Evolutionary conservation across 2,797 vertebrate genomes (phyloP), one percentile per base, ranked within the genome.

Genomic region (Discoglossus pictus): DNA sequence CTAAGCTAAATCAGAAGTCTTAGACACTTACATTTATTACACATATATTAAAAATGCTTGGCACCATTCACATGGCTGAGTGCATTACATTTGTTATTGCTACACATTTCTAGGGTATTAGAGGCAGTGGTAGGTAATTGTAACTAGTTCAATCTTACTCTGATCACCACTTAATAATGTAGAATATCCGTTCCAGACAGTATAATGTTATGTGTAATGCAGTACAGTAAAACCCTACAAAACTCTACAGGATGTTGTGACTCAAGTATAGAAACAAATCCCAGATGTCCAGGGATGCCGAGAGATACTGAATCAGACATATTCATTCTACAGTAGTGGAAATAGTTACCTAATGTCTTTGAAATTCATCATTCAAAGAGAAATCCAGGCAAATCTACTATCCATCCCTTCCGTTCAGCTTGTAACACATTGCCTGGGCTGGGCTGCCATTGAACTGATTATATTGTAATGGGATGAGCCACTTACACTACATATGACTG

Each of bases 241-340:
- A 18, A 18, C 36, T 21, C 7, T 42, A 42, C 15, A 31, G 46
- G 55, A 67, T 51, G 56, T 34, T 50, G 58, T 67, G 65, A 60
- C 54, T 52, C 54, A 60, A 42, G 31, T 51, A 39, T 10, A 51
- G 55, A 42, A 51, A 51, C 54, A 51, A 42, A 67, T 50, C 44
- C 35, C 62, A 65, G 52, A 54, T 66, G 52, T 56, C n/a, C 35
- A 18, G n/a, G 6, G 17, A 9, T 51, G 34, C 25, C 7, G 24
- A 53, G 50, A 12, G 27, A 35, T 34, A 10, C 27, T 10, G 9
- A 18, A 34, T 35, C n/a, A 53, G 50, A 35, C 44, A 24, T 12
- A 20, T 21, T 12, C 10, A 18, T 2, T 21, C 20, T 25, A 25
- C 46, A 25, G 23, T 50, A 50, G 46, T 50, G 46, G 46, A 50